Base-by-base conservation (phyloP, 1,140 invertebrate genomes). In the Drosophila trapezifrons region DNA sequence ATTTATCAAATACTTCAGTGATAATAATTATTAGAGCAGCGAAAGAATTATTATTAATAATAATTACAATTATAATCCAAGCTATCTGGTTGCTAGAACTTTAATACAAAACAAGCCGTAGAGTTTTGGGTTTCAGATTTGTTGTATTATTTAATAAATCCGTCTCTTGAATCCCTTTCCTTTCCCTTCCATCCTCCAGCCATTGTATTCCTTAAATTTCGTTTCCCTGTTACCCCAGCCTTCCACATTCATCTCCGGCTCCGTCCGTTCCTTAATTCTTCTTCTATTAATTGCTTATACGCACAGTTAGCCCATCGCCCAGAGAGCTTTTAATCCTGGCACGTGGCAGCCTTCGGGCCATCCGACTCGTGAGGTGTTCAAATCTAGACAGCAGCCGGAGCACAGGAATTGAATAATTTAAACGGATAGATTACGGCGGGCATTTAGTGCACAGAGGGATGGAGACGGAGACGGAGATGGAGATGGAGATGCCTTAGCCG, bases 391-490 rank as follows among this genome's bases (percentile, higher is more conserved):
- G 65, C 51, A 71, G 51, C 35, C 27, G 66, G 43, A 35, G 43
- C 43, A 43, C 18, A 27, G 46, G 62, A 71, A 71, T 71, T 72
- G 66, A 72, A 72, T 72, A 72, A 72, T 72, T 72, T 58, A 72
- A 71, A 42, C 32, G 69, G 69, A 72, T 72, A 72, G 69, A 72
- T 58, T 72, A 71, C 43, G 69, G 5, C 20, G 12, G 62, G 29
- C 62, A 52, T 66, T 69, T 45, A 54, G 65, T 43, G 37, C 37
- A 35, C 29, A 32, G 29, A 29, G 25, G 9, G 27, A 2, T 9
- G 46, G 27, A 32, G 25, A 10, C 10, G 8, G 20, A 55, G 52
- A 43, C 49, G 49, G 18, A 4, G 49, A 52, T 13, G 49, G 18
- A 59, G 17, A 40, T n/a, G 38, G 20, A 56, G 59, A 69, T 69